Percentiles rank a stretch among this genome's conserved stretches.
Conservation (phyloP, 2,888 invertebrate genomes). For the Eudasyphora cyanicolor region DNA sequence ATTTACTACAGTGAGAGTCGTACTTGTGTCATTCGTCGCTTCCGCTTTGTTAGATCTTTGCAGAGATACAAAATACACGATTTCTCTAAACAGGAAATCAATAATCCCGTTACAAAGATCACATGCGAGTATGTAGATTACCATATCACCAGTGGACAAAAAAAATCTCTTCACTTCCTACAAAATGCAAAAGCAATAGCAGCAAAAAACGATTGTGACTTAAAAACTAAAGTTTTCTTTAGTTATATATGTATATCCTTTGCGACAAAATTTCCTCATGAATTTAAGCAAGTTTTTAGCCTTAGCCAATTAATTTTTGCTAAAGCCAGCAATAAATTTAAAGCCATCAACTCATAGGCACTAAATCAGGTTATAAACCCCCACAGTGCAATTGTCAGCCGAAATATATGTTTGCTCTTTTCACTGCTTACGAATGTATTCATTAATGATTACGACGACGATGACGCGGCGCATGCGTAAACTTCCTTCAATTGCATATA, state of each 20-base stretch:
- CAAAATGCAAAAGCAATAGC: not conserved
- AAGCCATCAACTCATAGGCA: not conserved
- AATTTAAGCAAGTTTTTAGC: not conserved
- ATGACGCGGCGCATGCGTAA: too few relatives aligned
- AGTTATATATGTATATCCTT: too few relatives aligned
- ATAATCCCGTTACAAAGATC: not conserved
- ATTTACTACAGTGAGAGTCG: too few relatives aligned
- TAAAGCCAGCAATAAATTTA: not conserved
- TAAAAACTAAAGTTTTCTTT: too few relatives aligned
- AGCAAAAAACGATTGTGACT: too few relatives aligned
- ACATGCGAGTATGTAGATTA: too few relatives aligned
- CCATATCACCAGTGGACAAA: not conserved
- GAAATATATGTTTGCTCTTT: too few relatives aligned
- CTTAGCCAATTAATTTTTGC: not conserved
- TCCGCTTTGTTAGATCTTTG: not conserved
- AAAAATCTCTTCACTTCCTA: not conserved
- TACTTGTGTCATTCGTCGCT: not conserved
- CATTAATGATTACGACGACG: constrained; percentile 1
- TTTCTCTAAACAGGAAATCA: not conserved
- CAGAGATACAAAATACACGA: too few relatives aligned
- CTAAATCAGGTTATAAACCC: not conserved
- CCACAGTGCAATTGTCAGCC: too few relatives aligned
- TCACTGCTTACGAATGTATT: not conserved
- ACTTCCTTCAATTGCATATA: not conserved
- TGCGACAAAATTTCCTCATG: not conserved